These are phyloP conservation scores for Enchytraeus crypticus DNA, from an alignment of 2,888 invertebrate species.

Conservation along the genomic window DNA sequence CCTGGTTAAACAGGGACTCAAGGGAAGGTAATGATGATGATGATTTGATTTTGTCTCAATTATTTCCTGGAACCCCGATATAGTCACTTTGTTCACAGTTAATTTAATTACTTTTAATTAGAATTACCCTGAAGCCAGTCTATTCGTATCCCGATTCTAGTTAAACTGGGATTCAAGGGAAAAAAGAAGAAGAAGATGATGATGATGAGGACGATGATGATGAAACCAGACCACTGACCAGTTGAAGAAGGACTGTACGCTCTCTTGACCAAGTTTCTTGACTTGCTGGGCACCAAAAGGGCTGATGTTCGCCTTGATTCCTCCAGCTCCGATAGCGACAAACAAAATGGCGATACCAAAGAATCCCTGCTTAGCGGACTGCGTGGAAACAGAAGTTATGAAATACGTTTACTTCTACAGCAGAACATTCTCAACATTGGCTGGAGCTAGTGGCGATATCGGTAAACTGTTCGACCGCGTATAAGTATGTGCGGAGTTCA, in stretches of 20 bases:
- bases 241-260: slow-evolving; percentile 39
- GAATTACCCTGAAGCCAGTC: too few species aligned
- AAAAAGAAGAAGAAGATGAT: not conserved
- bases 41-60: too few species aligned
- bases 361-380: slow-evolving; percentile 14
- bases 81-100: too few species aligned
- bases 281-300: slow-evolving; percentile 44
- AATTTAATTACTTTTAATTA: too few species aligned
- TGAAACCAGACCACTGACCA: slow-evolving; percentile 29
- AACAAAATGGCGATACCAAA: slow-evolving; percentile 34
- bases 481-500: too few species aligned
- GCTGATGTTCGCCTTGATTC: slow-evolving; percentile 43
- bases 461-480: too few species aligned
- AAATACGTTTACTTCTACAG: not conserved
- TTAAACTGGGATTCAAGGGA: too few species aligned
- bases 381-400: not conserved
- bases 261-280: slow-evolving; percentile 33
- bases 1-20: too few species aligned
- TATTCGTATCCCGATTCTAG: too few species aligned
- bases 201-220: not conserved
- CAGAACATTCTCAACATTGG: not conserved
- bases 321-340: slow-evolving; percentile 40
- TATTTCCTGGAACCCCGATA: too few species aligned
- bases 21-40: too few species aligned
- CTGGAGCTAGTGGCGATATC: too few species aligned